Conservation (phyloP, 2,888 invertebrate genomes). For the Lasioglossum zephyrum region DNA sequence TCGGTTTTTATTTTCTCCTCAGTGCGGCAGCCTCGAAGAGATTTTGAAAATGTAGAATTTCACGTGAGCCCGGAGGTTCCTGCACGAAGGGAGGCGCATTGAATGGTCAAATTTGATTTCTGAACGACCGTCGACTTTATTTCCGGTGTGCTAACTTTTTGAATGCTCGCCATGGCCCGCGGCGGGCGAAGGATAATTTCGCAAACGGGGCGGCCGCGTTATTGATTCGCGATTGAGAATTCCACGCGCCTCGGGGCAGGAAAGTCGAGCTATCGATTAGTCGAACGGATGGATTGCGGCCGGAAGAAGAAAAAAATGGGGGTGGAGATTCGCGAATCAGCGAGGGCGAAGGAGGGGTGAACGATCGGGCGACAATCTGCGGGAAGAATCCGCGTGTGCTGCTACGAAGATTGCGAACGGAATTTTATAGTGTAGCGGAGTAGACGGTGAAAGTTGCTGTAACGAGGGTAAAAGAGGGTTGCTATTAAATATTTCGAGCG, state of each 20-base stretch:
- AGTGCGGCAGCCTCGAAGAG: background rate
- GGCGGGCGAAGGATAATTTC: slow-evolving; percentile 3
- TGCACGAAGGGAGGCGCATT: background rate
- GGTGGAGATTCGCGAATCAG: slow-evolving; percentile 18
- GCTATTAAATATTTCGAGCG: background rate
- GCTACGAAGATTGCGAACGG: background rate
- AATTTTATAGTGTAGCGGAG: background rate
- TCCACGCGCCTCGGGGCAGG: slow-evolving; percentile 12
- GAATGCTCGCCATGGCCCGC: background rate
- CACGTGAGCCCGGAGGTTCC: background rate
- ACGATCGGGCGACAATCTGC: slow-evolving; percentile 21
- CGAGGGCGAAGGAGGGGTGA: slow-evolving; percentile 3
- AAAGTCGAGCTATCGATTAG: slow-evolving; percentile 39
- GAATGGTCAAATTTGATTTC: background rate
- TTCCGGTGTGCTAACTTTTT: background rate
- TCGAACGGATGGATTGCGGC: slow-evolving; percentile 21
- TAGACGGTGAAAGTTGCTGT: background rate
- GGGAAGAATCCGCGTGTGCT: background rate
- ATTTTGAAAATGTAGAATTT: background rate
- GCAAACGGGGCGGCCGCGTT: slow-evolving; percentile 8
- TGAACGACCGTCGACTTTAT: background rate
- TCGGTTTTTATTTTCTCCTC: background rate
- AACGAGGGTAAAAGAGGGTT: background rate
- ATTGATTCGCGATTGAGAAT: slow-evolving; percentile 49
- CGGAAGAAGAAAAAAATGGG: slow-evolving; percentile 1